These are phyloP conservation scores for Ceratina calcarata DNA, from an alignment of 1,140 invertebrate genomes.

Conservation along the genomic window DNA sequence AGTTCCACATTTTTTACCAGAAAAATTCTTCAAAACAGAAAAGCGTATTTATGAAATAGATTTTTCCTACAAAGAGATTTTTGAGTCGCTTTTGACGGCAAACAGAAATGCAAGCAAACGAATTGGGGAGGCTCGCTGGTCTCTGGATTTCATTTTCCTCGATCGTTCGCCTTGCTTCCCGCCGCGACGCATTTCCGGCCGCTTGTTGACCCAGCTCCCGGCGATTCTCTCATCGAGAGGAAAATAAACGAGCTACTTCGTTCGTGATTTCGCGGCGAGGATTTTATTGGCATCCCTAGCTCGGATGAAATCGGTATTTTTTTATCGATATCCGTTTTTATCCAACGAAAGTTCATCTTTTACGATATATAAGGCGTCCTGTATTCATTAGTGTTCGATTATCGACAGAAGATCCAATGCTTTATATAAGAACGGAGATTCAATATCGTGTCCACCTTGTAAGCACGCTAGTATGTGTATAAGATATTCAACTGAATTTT, in stretches of 20 bases:
- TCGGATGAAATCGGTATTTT: conserved; percentile 23
- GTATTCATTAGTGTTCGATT: no score
- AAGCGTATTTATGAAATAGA: not conserved
- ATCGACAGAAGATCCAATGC: no score
- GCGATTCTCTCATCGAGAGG: conserved; percentile 62
- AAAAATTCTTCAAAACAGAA: not conserved
- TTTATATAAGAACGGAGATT: no score
- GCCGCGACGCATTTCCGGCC: conserved; percentile 29
- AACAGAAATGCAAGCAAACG: not conserved
- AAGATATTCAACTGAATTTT: no score
- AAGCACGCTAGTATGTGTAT: no score
- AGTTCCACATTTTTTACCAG: no score
- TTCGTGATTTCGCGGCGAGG: conserved; percentile 58
- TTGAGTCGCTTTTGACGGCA: conserved; percentile 13
- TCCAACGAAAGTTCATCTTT: no score
- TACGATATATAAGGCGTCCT: no score
- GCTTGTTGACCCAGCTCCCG: conserved; percentile 60
- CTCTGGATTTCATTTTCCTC: conserved; percentile 54
- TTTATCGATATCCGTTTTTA: not conserved
- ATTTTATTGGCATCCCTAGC: conserved; percentile 55
- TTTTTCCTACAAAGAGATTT: not conserved
- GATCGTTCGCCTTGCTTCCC: conserved; percentile 36
- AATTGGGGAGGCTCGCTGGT: not conserved
- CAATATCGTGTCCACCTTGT: no score
- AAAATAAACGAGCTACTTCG: conserved; percentile 64